phyloP scores from a whole-genome alignment of 2,797 vertebrate species.

The Aselliscus stoliczkanus region DNA sequence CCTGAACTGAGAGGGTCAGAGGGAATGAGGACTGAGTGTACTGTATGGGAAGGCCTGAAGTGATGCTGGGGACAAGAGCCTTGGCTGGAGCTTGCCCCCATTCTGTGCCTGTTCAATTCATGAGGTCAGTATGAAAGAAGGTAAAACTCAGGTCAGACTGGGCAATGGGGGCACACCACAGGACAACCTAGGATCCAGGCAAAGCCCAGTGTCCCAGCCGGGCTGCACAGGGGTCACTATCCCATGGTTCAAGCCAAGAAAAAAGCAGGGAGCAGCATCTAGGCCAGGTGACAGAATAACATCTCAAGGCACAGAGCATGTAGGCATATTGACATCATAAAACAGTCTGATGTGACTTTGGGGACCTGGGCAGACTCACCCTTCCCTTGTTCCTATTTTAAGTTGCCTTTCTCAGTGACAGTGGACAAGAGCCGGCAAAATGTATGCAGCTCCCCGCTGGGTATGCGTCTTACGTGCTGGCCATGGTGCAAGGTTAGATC shows the following conservation, averaged over 20 bases:
- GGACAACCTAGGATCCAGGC: neutral
- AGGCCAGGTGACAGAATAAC: neutral
- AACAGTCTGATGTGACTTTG: neutral
- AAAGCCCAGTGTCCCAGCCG: neutral
- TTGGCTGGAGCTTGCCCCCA: neutral
- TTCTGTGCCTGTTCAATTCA: neutral
- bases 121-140: neutral
- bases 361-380: neutral
- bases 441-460: neutral
- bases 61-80: neutral
- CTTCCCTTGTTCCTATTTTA: neutral
- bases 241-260: neutral
- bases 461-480: neutral
- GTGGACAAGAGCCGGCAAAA: neutral
- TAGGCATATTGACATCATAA: neutral
- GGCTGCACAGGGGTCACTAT: neutral
- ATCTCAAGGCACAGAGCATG: neutral
- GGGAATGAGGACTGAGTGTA: neutral
- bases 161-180: neutral
- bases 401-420: neutral
- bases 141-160: neutral
- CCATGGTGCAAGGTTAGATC: neutral
- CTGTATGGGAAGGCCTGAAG: neutral
- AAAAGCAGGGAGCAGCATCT: neutral
- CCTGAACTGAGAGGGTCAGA: neutral